Conservation (phyloP, 2,113 vertebrate genomes). For the Psittacula cyanocephala region DNA sequence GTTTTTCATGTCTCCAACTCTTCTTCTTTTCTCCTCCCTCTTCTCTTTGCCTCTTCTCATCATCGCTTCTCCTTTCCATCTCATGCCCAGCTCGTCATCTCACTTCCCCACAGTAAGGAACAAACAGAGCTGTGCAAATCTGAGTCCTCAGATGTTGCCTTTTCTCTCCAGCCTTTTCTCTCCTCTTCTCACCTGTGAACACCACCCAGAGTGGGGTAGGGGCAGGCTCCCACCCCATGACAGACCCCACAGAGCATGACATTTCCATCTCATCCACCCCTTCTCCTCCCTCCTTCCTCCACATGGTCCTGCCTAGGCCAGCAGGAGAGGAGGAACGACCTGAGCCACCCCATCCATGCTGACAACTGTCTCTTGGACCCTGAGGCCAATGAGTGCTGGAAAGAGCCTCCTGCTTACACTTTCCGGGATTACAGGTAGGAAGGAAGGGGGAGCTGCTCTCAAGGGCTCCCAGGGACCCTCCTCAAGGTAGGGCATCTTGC, state of each 20-base stretch:
- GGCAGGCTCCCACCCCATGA: not conserved
- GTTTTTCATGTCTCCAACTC: not conserved
- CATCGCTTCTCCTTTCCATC: not conserved
- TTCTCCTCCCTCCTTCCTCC: not conserved
- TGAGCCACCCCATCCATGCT: conserved; percentile 97
- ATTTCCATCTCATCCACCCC: not conserved
- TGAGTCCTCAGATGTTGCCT: not conserved
- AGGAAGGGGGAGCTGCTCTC: not conserved
- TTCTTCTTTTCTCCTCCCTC: not conserved
- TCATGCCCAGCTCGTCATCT: not conserved
- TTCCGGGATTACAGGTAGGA: conserved; percentile 93
- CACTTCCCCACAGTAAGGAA: not conserved
- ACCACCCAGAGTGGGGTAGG: not conserved
- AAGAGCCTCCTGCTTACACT: conserved; percentile 94
- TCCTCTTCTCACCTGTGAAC: not conserved
- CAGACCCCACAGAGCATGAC: not conserved
- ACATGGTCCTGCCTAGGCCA: conserved; percentile 80
- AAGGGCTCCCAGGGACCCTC: not conserved
- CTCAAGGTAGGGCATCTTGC: not conserved
- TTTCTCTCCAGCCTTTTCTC: not conserved
- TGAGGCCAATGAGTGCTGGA: conserved; percentile 94
- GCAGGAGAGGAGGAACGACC: conserved; percentile 92
- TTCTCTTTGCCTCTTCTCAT: not conserved
- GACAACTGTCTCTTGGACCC: conserved; percentile 97
- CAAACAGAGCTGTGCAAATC: not conserved